These are phyloP conservation scores for Unio pictorum DNA, from an alignment of 2,888 invertebrate genomes.

Conservation along the genomic window DNA sequence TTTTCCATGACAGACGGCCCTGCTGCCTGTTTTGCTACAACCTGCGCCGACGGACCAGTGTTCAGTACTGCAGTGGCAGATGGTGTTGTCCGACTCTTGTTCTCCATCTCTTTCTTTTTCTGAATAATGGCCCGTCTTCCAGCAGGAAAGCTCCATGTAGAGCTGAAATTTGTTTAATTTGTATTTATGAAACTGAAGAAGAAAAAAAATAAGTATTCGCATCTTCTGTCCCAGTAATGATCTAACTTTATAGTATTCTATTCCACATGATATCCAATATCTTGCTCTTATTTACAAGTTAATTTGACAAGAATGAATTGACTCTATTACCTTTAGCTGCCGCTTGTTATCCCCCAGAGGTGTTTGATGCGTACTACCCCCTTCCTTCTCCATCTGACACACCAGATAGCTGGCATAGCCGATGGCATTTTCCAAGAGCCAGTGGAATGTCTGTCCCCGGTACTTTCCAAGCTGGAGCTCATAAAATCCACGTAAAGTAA, in stretches of 20 bases:
- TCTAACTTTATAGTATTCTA: too few relatives aligned
- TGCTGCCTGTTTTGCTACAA: neutral
- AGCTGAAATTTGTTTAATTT: neutral
- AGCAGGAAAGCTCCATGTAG: constrained; percentile 8
- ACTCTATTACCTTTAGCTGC: neutral
- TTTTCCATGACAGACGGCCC: neutral
- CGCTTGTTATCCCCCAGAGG: constrained; percentile 8
- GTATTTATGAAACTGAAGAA: neutral
- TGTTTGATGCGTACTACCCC: constrained; percentile 5
- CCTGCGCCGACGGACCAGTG: neutral
- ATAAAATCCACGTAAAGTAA: too few relatives aligned
- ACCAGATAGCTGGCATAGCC: constrained; percentile 1
- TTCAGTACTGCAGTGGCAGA: neutral
- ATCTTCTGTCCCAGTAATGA: too few relatives aligned
- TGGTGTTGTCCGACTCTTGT: neutral
- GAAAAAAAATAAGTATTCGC: neutral
- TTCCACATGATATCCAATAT: too few relatives aligned
- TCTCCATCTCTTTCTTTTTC: neutral
- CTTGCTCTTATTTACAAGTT: too few relatives aligned
- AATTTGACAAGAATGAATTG: too few relatives aligned
- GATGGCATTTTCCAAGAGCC: constrained; percentile 13
- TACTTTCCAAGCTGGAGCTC: constrained; percentile 10
- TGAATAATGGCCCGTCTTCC: constrained; percentile 4
- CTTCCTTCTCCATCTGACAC: constrained; percentile 8
- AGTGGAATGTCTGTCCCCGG: constrained; percentile 12